These are phyloP conservation scores for Pachydiplax longipennis DNA, from an alignment of 2,888 invertebrate genomes.

Conservation along the genomic window DNA sequence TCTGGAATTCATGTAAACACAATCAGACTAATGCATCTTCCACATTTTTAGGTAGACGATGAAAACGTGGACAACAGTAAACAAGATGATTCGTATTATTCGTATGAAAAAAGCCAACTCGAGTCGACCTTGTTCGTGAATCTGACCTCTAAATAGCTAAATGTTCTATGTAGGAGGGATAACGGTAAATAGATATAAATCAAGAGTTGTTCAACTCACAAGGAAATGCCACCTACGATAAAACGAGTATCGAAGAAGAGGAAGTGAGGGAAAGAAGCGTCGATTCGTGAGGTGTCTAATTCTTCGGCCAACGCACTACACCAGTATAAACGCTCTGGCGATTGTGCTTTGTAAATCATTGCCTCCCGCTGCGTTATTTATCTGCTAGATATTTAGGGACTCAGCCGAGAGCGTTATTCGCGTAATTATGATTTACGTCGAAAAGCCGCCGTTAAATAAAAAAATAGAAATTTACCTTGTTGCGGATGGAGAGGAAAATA, in stretches of 20 bases:
- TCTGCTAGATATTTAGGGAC: neutral
- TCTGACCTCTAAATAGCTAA: neutral
- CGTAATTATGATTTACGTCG: neutral
- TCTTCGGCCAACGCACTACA: neutral
- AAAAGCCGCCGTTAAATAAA: neutral
- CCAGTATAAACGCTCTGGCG: neutral
- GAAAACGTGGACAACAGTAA: too few species aligned
- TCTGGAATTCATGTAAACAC: too few species aligned
- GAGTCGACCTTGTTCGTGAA: neutral
- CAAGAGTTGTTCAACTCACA: neutral
- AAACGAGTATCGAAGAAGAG: too few species aligned
- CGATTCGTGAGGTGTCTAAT: neutral
- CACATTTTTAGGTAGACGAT: too few species aligned
- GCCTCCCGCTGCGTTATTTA: neutral
- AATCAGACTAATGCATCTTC: too few species aligned
- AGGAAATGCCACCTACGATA: neutral
- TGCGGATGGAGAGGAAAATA: neutral
- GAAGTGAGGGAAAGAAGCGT: neutral
- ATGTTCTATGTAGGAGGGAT: neutral
- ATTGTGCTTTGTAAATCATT: neutral
- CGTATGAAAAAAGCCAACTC: too few species aligned
- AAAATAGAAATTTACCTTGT: neutral
- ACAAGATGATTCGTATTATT: too few species aligned
- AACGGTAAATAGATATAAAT: neutral
- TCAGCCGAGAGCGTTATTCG: neutral